Evolutionary conservation across 2,113 vertebrate species (phyloP), one percentile per base, ranked within the genome.

Genomic region (Puma concolor): DNA sequence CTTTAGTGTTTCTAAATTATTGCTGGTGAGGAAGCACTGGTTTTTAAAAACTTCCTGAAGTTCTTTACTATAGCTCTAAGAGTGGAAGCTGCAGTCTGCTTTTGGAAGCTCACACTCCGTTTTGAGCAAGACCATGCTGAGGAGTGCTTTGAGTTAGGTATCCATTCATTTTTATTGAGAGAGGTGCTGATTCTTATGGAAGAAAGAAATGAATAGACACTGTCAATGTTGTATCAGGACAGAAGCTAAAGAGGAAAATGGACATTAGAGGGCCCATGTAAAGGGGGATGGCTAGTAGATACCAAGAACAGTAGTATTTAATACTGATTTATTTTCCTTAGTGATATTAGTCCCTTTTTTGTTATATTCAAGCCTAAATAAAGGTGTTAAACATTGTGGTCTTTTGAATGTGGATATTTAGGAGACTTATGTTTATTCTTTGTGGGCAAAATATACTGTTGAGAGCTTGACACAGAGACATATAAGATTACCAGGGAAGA

Each of bases 241-340:
- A 95, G 57, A 14, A 29, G 3, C 29, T 76, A 48, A 72, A 77
- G 41, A 63, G 27, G 57, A 93, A 93, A 93, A 87, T 54, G 50
- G 38, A 52, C 14, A 29, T 48, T 25, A 33, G 4, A 95, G 29
- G 60, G 17, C 27, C 16, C 16, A 11, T 27, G 9, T 25, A 41
- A 67, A 96, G 41, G 52, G 19, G 15, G 7, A 69, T 95, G 33
- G 33, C 80, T 93, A 95, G 64, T 66, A 57, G 17, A 79, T 71
- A 84, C 27, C 31, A 71, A 60, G 25, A 50, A 27, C 48, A 60
- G 15, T 87, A 27, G n/a, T 52, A 69, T 86, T 91, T 95, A 74
- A 91, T 88, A 52, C 69, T 94, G 10, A 48, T 33, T 87, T 91
- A 16, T 76, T 93, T 94, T 88, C 64, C 31, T n/a, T 88, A 41